A percentile compares a stretch with the other conserved stretches of the same genome.
Conservation (phyloP, 2,888 invertebrate genomes). For the Drosophila subsilvestris region DNA sequence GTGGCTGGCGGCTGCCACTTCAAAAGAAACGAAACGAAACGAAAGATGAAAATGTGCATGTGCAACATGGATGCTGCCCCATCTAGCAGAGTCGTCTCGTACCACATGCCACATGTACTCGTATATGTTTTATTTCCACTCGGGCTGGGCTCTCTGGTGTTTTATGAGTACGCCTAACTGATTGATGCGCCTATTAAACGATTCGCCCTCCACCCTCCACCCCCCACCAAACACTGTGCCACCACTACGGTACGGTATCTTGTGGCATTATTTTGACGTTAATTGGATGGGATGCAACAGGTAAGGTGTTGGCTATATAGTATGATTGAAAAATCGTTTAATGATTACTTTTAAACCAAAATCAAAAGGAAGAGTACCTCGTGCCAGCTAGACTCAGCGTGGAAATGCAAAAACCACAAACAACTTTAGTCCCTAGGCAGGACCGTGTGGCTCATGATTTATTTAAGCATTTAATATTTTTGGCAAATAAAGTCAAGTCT, state of each 20-base stretch:
- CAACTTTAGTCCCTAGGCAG: slow-evolving; percentile 10
- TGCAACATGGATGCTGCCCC: slow-evolving; percentile 45
- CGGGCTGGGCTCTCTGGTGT: slow-evolving; percentile 42
- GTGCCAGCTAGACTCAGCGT: background rate
- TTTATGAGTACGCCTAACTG: slow-evolving; percentile 72
- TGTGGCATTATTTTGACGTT: slow-evolving; percentile 71
- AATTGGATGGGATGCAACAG: slow-evolving; percentile 59
- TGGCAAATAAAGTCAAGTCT: slow-evolving; percentile 62
- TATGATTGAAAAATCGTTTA: slow-evolving; percentile 72
- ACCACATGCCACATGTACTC: slow-evolving; percentile 18
- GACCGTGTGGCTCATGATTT: slow-evolving; percentile 48
- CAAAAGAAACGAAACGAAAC: slow-evolving; percentile 58
- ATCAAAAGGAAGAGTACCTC: background rate
- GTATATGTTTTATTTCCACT: slow-evolving; percentile 69
- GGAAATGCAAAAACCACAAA: slow-evolving; percentile 33
- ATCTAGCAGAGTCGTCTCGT: slow-evolving; percentile 6
- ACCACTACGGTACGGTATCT: slow-evolving; percentile 34
- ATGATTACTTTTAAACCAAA: slow-evolving; percentile 24
- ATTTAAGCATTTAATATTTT: slow-evolving; percentile 75
- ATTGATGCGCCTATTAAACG: slow-evolving; percentile 78
- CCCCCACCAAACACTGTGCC: background rate
- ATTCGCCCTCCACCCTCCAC: slow-evolving; percentile 64
- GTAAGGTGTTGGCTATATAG: slow-evolving; percentile 48
- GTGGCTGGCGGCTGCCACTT: slow-evolving; percentile 66
- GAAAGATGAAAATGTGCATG: slow-evolving; percentile 50